Evolutionary conservation across 2,797 vertebrate genomes (phyloP).

Genomic region (Gymnoscopelus microlampas): DNA sequence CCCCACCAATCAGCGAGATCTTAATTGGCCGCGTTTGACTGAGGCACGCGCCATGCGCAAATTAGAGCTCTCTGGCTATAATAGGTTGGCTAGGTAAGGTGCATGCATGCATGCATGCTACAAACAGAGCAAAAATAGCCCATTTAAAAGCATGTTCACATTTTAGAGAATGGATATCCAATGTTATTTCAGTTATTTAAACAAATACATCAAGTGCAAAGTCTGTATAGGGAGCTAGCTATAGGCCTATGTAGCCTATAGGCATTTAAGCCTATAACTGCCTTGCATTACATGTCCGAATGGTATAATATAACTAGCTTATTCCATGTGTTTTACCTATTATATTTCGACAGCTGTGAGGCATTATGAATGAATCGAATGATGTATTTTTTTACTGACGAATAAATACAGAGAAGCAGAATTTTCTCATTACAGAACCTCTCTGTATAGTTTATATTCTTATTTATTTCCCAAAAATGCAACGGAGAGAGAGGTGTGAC

Average conservation of each 20-base stretch:
- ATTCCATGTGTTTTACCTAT: too few relatives aligned
- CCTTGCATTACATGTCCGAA: not conserved
- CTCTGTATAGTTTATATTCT: too few relatives aligned
- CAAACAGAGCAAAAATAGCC: conserved; percentile 31
- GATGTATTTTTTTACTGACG: too few relatives aligned
- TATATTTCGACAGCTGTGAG: not conserved
- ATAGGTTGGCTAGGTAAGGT: conserved; percentile 40
- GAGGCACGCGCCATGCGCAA: conserved; percentile 82
- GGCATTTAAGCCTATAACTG: conserved; percentile 9
- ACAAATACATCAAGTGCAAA: too few relatives aligned
- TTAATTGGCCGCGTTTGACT: conserved; percentile 95
- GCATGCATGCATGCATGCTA: not conserved
- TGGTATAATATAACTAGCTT: too few relatives aligned
- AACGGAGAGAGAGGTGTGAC: not conserved
- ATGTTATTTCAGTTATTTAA: conserved; percentile 19
- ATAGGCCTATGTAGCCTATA: conserved; percentile 7
- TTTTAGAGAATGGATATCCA: not conserved
- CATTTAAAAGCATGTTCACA: conserved; percentile 18
- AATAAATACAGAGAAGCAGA: too few relatives aligned
- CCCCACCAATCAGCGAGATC: conserved; percentile 88
- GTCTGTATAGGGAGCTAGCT: too few relatives aligned
- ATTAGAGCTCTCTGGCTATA: conserved; percentile 80
- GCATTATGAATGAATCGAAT: not conserved
- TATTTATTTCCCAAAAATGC: too few relatives aligned
- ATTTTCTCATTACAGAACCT: too few relatives aligned